phyloP scores from a whole-genome alignment of 1,140 invertebrate genomes.

The Heliothis subflexa region DNA sequence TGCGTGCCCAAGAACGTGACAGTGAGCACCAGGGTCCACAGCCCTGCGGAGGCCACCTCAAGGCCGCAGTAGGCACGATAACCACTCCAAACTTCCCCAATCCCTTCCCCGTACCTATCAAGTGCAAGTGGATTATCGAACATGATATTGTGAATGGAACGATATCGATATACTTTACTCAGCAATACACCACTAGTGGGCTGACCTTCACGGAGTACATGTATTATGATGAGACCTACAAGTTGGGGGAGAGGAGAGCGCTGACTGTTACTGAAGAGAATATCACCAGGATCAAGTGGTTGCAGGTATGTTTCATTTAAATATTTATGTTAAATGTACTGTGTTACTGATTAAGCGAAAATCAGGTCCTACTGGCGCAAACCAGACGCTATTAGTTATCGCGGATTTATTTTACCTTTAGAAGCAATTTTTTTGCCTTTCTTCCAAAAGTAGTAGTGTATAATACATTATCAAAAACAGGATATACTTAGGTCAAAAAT shows the following conservation, averaged over 20 bases:
- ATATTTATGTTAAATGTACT: background rate
- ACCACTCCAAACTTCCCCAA: slow-evolving; percentile 94
- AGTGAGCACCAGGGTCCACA: slow-evolving; percentile 74
- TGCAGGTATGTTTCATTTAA: slow-evolving; percentile 81
- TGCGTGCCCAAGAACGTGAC: slow-evolving; percentile 61
- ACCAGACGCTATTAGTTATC: background rate
- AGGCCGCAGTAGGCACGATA: slow-evolving; percentile 89
- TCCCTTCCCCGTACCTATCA: slow-evolving; percentile 92
- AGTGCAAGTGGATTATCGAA: slow-evolving; percentile 95
- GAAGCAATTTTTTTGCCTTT: too few relatives aligned
- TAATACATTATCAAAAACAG: too few relatives aligned
- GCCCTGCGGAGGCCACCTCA: slow-evolving; percentile 88
- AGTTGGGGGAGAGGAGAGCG: slow-evolving; percentile 88
- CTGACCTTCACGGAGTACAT: slow-evolving; percentile 94
- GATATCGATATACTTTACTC: slow-evolving; percentile 95
- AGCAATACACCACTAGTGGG: slow-evolving; percentile 93
- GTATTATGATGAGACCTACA: slow-evolving; percentile 91
- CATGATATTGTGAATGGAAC: slow-evolving; percentile 89
- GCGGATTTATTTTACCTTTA: too few relatives aligned
- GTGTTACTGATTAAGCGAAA: background rate
- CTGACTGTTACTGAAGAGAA: slow-evolving; percentile 90
- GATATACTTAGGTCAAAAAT: too few relatives aligned
- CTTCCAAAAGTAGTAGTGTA: too few relatives aligned
- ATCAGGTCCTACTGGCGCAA: too few relatives aligned
- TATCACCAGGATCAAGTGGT: slow-evolving; percentile 89